phyloP scores from a whole-genome alignment of 2,113 vertebrate genomes.

The Gavialis gangeticus region DNA sequence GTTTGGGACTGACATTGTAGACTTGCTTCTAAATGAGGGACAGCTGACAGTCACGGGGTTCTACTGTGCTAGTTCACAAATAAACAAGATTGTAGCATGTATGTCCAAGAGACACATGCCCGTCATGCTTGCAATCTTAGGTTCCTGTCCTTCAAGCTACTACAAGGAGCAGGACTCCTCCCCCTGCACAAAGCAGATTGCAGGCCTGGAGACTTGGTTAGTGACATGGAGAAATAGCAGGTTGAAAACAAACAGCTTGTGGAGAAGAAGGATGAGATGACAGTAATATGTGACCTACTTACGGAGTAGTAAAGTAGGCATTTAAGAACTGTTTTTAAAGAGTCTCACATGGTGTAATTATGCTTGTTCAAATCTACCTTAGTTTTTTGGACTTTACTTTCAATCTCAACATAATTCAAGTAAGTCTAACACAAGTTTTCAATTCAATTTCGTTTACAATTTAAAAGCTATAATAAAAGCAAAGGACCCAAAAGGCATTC shows the following conservation, averaged over 20 bases:
- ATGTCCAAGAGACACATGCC: neutral
- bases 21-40: neutral
- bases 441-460: neutral
- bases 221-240: neutral
- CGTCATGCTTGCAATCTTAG: neutral
- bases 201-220: neutral
- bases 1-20: neutral
- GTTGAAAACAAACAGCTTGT: neutral
- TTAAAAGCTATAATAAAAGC: neutral
- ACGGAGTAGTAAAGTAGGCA: constrained; percentile 1
- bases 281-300: neutral
- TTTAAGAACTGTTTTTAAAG: neutral
- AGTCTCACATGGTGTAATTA: neutral
- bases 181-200: neutral
- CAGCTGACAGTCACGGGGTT: neutral
- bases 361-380: neutral
- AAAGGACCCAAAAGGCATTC: neutral
- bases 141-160: neutral
- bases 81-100: neutral
- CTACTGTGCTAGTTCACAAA: neutral
- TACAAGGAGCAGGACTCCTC: neutral
- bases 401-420: neutral
- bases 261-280: neutral
- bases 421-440: neutral
- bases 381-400: constrained; percentile 15